Conservation (phyloP, 2,888 invertebrate species). For the Hirudinaria manillensis region DNA sequence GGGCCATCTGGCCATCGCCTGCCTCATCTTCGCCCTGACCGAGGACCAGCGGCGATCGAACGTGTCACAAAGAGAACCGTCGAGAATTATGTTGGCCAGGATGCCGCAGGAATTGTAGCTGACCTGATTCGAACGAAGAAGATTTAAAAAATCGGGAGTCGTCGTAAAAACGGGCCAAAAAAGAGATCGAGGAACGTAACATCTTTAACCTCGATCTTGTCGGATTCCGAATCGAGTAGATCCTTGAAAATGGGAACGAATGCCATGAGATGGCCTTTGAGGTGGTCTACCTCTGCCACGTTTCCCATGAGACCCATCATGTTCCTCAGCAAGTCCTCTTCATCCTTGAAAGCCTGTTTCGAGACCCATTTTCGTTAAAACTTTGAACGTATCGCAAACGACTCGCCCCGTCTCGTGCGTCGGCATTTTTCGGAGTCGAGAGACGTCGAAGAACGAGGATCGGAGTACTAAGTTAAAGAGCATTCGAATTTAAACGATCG, state of each 20-base stretch:
- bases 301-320: constrained; percentile 94
- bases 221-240: constrained; percentile 73
- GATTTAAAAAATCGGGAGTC: neutral
- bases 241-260: constrained; percentile 76
- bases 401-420: no score
- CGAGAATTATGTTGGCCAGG: constrained; percentile 87
- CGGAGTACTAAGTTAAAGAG: no score
- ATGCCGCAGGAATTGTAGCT: constrained; percentile 94
- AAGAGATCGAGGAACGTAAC: neutral
- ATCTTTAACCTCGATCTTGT: constrained; percentile 52
- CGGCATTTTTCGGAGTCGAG: no score
- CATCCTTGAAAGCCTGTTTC: constrained; percentile 74
- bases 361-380: neutral
- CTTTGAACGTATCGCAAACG: no score
- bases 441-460: no score
- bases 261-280: constrained; percentile 78
- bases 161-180: neutral
- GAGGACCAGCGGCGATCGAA: constrained; percentile 58
- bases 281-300: constrained; percentile 81
- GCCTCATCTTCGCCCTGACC: constrained; percentile 67
- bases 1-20: constrained; percentile 82
- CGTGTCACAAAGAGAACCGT: constrained; percentile 79
- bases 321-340: constrained; percentile 82
- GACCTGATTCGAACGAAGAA: constrained; percentile 65
- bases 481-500: no score